Percentiles rank a stretch among this genome's conserved stretches.
These are phyloP conservation scores for Caenorhabditis latens DNA, from an alignment of 1,140 invertebrate species.

Conservation along the genomic window DNA sequence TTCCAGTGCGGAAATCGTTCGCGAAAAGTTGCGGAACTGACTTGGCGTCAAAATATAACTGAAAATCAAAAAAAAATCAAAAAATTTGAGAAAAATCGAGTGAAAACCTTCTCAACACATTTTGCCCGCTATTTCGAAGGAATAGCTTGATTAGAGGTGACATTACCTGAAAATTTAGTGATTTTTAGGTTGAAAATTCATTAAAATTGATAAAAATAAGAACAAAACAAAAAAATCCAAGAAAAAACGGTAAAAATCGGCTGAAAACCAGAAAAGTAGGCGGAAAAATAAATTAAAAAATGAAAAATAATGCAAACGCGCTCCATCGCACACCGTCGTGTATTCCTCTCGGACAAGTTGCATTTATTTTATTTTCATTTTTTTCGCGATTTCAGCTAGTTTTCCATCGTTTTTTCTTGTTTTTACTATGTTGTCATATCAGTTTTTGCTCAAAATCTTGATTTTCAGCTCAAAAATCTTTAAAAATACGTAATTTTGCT, in stretches of 20 bases:
- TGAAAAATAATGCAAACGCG: background rate
- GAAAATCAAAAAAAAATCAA: background rate
- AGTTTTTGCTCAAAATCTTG: too few species aligned
- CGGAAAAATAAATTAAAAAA: background rate
- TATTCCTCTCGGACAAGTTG: background rate
- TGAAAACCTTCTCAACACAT: conserved; percentile 19
- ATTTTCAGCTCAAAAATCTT: too few species aligned
- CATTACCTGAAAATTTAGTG: conserved; percentile 28
- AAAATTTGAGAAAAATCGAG: background rate
- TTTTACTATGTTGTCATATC: too few species aligned
- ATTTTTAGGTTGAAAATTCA: background rate
- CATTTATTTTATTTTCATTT: background rate
- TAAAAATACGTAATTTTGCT: too few species aligned
- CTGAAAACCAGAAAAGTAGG: background rate
- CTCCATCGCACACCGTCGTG: background rate
- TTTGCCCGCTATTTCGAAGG: background rate
- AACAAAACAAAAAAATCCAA: too few species aligned
- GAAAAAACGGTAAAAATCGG: background rate
- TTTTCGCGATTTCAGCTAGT: background rate
- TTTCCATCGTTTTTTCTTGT: background rate
- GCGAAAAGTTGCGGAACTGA: conserved; percentile 1
- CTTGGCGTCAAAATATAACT: background rate
- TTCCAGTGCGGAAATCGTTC: background rate
- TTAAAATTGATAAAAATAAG: background rate
- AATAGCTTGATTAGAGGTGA: conserved; percentile 9